These are phyloP conservation scores for Epistrophe eligans DNA, from an alignment of 2,888 invertebrate genomes.

Conservation along the genomic window DNA sequence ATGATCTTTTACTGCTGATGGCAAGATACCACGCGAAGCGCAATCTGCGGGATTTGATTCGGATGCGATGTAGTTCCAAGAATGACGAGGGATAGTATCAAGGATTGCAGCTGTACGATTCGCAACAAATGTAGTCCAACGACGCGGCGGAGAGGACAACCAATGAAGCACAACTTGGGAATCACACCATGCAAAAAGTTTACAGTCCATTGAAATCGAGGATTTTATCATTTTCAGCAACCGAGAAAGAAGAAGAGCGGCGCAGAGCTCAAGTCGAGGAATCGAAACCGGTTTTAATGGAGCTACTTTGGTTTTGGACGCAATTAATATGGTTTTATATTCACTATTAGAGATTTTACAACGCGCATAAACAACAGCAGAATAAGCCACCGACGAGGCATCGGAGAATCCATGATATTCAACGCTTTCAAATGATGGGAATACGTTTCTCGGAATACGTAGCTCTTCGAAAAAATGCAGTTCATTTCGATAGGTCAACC, in stretches of 20 bases:
- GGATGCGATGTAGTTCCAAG: constrained; percentile 69
- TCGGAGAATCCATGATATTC: neutral
- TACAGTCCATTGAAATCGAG: constrained; percentile 18
- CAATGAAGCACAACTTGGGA: constrained; percentile 79
- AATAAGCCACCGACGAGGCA: constrained; percentile 22
- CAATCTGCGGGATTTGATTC: constrained; percentile 73
- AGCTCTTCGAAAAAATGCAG: no score
- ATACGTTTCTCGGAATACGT: no score
- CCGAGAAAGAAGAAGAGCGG: constrained; percentile 35
- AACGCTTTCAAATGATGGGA: no score
- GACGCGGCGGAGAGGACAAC: no score
- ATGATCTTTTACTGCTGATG: constrained; percentile 37
- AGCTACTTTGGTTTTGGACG: constrained; percentile 32
- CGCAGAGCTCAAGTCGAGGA: constrained; percentile 46
- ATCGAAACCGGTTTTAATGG: constrained; percentile 43
- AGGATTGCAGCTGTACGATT: constrained; percentile 41
- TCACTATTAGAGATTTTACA: neutral
- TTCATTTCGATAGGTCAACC: no score
- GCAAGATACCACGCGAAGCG: constrained; percentile 68
- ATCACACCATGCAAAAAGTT: constrained; percentile 76
- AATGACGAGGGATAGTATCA: constrained; percentile 26
- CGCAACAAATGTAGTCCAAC: no score
- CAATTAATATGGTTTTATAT: constrained; percentile 7
- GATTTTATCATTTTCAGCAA: constrained; percentile 29
- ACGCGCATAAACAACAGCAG: constrained; percentile 47